Evolutionary conservation across 1,140 invertebrate species (phyloP), one percentile per base, ranked within the genome.

Genomic region (Wiebesia pumilae): DNA sequence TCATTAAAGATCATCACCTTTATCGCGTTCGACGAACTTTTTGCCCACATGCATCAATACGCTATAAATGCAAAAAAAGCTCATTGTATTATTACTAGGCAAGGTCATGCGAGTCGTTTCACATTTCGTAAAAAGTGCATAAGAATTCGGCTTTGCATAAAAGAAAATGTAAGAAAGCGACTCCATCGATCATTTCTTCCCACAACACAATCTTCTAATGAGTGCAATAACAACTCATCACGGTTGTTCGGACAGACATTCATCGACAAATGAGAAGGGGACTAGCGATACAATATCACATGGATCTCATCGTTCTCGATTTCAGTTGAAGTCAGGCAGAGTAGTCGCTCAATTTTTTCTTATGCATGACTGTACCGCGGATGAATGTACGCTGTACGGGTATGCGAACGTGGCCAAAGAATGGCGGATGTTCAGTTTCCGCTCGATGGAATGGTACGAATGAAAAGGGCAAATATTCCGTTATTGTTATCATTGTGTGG

Each of bases 391-490:
- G n/a, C 62, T 83, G 35, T 71, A 35, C 19, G 27, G 40, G 81
- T 83, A 73, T 78, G 86, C 58, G 85, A 83, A 83, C 77, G 75
- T 80, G 88, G 62, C 83, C 78, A 47, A 71, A 30, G 47, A 67
- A 24, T 30, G 58, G 47, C 77, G 84, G 84, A 85, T 85, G 84
- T 71, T 85, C 24, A 30, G 65, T 80, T 85, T 85, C 84, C 84
- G 84, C 30, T 85, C 21, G 30, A 19, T 4, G 0, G 47, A 67
- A 85, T 58, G 77, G 27, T 43, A 86, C 58, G 83, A 88, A 87
- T 86, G 79, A 86, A 87, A 81, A 62, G 84, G 71, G 35, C 87
- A 65, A 69, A 87, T 84, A 88, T 87, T 88, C 86, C 88, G 87
- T 87, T 83, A 87, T 85, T 81, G 51, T 84, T 86, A 84, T 80